Evolutionary conservation across 2,888 invertebrate genomes (phyloP), one percentile per base, ranked within the genome.

Genomic region (Trissolcus japonicus): DNA sequence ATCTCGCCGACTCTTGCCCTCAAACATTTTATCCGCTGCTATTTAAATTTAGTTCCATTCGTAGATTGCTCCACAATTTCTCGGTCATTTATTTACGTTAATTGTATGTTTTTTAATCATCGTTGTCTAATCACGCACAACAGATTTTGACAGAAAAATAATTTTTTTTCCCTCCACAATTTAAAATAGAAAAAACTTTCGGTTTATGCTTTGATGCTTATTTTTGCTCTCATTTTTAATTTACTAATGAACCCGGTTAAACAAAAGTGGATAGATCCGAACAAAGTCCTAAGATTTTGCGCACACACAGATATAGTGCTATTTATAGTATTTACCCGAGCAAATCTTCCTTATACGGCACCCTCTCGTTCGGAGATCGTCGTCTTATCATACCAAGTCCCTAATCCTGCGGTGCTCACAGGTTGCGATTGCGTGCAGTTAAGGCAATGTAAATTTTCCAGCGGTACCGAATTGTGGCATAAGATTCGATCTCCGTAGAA

Each of bases 391-490:
- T 76, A 63, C 48, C 54, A 65, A 68, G 61, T 76, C 75, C 72
- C 65, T 79, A 78, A 77, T 80, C 78, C 67, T 62, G 73, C 55
- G 76, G 73, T 78, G 74, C 78, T 80, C 72, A 72, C 68, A 76
- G 74, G 78, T 76, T 71, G 66, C 74, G 76, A 80, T 76, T 80
- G 67, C 76, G 74, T 78, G 80, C 78, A 79, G 78, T 78, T 76
- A 71, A 76, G 76, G 76, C 72, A 78, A 78, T 78, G 78, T 80
- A 80, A 80, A 80, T 78, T 78, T 78, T 76, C 80, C 65, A 65
- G 72, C 59, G 79, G 57, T 60, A 54, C 74, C 48, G 61, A 72
- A 61, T 62, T 69, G 74, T 54, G 75, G 65, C 68, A 35, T 67
- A 78, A 78, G 78, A 73, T 78, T 78, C 76, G 66, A 75, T 77